phyloP scores from a whole-genome alignment of 2,797 vertebrate genomes.

The Potorous gilbertii region DNA sequence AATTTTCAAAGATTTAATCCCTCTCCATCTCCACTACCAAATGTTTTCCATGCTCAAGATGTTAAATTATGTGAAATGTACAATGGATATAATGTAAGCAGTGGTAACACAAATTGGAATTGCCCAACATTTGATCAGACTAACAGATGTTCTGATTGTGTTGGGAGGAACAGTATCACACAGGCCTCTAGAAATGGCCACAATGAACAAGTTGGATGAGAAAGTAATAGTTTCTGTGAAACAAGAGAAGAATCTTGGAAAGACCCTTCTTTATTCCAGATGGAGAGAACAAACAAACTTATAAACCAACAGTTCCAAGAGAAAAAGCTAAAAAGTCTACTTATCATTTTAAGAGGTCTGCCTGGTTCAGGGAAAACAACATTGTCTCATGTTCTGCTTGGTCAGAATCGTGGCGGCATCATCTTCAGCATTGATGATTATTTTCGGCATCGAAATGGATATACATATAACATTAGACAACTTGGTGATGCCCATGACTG shows the following conservation, averaged over 20 bases:
- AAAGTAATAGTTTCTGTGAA: conserved; percentile 82
- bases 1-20: conserved; percentile 74
- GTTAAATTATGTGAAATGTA: conserved; percentile 30
- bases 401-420: no score
- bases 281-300: conserved; percentile 59
- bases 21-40: conserved; percentile 48
- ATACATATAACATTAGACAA: no score
- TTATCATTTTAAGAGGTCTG: conserved; percentile 94
- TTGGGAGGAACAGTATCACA: conserved; percentile 33
- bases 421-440: no score
- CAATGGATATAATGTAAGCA: conserved; percentile 52
- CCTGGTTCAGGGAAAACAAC: conserved; percentile 97
- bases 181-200: conserved; percentile 70
- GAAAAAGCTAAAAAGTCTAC: conserved; percentile 79
- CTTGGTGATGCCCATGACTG: no score
- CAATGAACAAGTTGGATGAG: conserved; percentile 54
- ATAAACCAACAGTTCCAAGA: conserved; percentile 78
- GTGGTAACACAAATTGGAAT: conserved; percentile 49
- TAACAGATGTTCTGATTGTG: conserved; percentile 52
- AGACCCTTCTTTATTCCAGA: conserved; percentile 48
- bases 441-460: no score
- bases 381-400: conserved; percentile 79
- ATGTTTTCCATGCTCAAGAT: conserved; percentile 62
- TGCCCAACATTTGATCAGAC: conserved; percentile 62
- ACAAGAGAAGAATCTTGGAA: conserved; percentile 74